Base-by-base conservation (phyloP, 2,888 invertebrate genomes). In the Phragmatobia fuliginosa region DNA sequence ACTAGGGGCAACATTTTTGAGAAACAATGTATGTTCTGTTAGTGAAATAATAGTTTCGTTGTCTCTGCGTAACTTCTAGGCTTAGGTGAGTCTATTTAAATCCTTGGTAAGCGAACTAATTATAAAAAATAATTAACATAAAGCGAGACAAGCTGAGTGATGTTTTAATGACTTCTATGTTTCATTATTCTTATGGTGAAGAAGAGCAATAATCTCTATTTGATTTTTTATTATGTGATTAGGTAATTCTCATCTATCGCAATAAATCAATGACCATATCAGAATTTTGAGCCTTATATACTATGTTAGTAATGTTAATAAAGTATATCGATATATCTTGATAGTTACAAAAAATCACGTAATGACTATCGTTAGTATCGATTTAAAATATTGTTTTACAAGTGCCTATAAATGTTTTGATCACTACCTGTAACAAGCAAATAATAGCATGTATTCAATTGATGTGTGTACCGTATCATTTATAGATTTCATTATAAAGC, bases 351-450 rank as follows among this genome's bases (percentile, higher is more conserved):
- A 25, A 10, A 31, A 56, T 67, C 38, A 21, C 33, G 10, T 18
- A 49, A 25, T 49, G 49, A 49, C 45, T 49, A 25, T 49, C 41
- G 41, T 31, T 21, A 16, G 5, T 49, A 45, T 61, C 33, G 33
- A 61, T 60, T 8, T 6, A 11, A 58, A 63, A 32, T 25, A 64
- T 64, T 63, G 36, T 38, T 60, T 64, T 65, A 18, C 28, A 69
- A 69, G 69, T 69, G 69, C 69, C 65, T 65, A 69, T 52, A 58
- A 68, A 56, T 28, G 18, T 62, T 58, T 58, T 63, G 60, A 56
- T 41, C 64, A 59, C 16, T 64, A 64, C 49, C 49, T 32, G n/a
- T 64, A 28, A 49, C 41, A 41, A 38, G 62, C 62, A 68, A 68
- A 62, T 56, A 62, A 18, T 61, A 62, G 56, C 45, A 62, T 25